These are phyloP conservation scores for Hestina assimilis DNA, from an alignment of 1,140 invertebrate species.

Conservation along the genomic window DNA sequence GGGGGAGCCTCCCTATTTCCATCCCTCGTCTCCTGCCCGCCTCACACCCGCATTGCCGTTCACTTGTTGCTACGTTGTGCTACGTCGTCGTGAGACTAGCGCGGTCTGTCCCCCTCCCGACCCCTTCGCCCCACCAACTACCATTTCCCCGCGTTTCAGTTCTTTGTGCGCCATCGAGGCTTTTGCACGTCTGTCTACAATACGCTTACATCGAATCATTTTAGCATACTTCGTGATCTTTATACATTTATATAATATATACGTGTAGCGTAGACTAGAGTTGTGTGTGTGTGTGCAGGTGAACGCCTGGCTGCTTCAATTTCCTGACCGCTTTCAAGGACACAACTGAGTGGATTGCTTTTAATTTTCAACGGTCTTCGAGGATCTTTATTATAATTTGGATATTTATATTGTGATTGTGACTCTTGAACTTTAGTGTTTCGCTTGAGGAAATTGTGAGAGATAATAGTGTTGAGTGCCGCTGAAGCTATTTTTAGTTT, in stretches of 20 bases:
- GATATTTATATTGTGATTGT: slow-evolving; percentile 62
- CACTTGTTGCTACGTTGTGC: slow-evolving; percentile 75
- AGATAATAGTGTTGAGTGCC: slow-evolving; percentile 28
- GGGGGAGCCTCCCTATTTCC: slow-evolving; percentile 37
- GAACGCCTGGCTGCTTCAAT: slow-evolving; percentile 46
- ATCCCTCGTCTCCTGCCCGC: slow-evolving; percentile 34
- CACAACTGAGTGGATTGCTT: slow-evolving; percentile 41
- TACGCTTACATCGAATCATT: slow-evolving; percentile 43
- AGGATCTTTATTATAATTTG: slow-evolving; percentile 43
- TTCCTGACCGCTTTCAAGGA: slow-evolving; percentile 57
- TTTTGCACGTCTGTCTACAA: slow-evolving; percentile 52
- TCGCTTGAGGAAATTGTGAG: slow-evolving; percentile 14
- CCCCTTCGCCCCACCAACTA: slow-evolving; percentile 46
- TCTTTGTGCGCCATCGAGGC: slow-evolving; percentile 68
- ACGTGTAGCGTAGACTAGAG: slow-evolving; percentile 46
- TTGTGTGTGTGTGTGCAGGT: slow-evolving; percentile 62
- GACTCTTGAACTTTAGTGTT: slow-evolving; percentile 34
- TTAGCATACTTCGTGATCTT: slow-evolving; percentile 53
- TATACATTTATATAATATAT: slow-evolving; percentile 35
- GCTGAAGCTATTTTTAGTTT: slow-evolving; percentile 23
- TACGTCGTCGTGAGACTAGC: slow-evolving; percentile 61
- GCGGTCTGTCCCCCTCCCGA: slow-evolving; percentile 38
- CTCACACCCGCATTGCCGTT: slow-evolving; percentile 64
- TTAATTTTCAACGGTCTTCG: slow-evolving; percentile 39
- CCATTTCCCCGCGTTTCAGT: slow-evolving; percentile 70